phyloP scores from a whole-genome alignment of 30 jellyfish, hydroid and myxozoan genomes.

The Cassiopea xamachana region DNA sequence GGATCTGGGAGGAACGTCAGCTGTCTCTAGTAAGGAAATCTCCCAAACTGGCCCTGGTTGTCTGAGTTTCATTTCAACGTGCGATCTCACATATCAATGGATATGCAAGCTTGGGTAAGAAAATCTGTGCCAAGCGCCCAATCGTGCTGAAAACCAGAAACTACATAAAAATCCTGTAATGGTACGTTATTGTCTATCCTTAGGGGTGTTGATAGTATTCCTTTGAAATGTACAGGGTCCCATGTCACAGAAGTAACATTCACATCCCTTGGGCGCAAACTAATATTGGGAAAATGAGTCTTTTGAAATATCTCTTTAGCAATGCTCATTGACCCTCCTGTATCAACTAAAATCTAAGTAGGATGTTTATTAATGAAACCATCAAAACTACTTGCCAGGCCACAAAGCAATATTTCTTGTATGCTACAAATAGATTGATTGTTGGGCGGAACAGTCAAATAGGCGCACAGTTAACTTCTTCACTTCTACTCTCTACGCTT shows the following conservation, averaged over 20 bases:
- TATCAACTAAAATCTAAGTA: slow-evolving; percentile 41
- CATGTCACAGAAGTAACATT: slow-evolving; percentile 68
- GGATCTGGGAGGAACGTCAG: slow-evolving; percentile 39
- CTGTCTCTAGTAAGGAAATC: slow-evolving; percentile 26
- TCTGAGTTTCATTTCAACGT: slow-evolving; percentile 54
- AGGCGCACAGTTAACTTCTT: no score
- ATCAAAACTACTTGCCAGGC: slow-evolving; percentile 37
- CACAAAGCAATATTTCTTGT: slow-evolving; percentile 18
- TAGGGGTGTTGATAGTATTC: slow-evolving; percentile 47
- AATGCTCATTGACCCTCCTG: slow-evolving; percentile 56
- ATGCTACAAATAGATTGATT: slow-evolving; percentile 1
- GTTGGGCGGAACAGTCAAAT: not conserved
- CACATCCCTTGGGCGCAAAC: slow-evolving; percentile 50
- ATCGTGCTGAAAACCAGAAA: slow-evolving; percentile 56
- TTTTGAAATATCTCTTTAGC: slow-evolving; percentile 37
- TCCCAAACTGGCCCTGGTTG: slow-evolving; percentile 33
- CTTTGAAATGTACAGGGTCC: slow-evolving; percentile 60
- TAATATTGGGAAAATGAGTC: slow-evolving; percentile 26
- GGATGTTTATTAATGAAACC: slow-evolving; percentile 41
- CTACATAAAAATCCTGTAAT: slow-evolving; percentile 55
- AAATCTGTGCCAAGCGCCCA: slow-evolving; percentile 25
- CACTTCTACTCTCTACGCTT: not conserved
- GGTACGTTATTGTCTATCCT: slow-evolving; percentile 54
- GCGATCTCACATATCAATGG: slow-evolving; percentile 22
- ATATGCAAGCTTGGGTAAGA: slow-evolving; percentile 33